A percentile compares a stretch with the other conserved stretches of the same genome.
These are phyloP conservation scores for Agrotis segetum DNA, from an alignment of 2,888 invertebrate species.

Conservation along the genomic window DNA sequence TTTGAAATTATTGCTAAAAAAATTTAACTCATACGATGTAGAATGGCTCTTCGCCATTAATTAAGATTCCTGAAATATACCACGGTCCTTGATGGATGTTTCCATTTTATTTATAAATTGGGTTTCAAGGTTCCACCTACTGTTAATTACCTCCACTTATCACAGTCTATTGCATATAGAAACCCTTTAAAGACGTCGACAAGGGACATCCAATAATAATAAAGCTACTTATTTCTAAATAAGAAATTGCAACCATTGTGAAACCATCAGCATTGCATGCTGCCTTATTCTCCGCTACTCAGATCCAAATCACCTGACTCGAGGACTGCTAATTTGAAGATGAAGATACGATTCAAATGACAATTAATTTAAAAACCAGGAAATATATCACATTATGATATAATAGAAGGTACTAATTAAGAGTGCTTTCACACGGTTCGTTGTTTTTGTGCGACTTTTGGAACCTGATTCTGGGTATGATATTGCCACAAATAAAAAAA, in stretches of 20 bases:
- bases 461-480: too few relatives aligned
- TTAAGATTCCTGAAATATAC: background rate
- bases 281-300: background rate
- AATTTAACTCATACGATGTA: background rate
- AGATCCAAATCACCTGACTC: background rate
- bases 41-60: too few relatives aligned
- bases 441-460: too few relatives aligned
- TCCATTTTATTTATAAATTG: background rate
- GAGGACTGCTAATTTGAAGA: too few relatives aligned
- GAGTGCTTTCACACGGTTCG: too few relatives aligned
- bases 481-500: too few relatives aligned
- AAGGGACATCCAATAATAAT: too few relatives aligned
- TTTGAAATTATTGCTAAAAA: background rate
- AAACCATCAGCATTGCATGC: background rate
- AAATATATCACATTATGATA: constrained; percentile 4
- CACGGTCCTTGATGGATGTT: background rate
- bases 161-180: background rate
- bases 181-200: too few relatives aligned
- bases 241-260: too few relatives aligned
- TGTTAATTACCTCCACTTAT: background rate
- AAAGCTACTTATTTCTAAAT: background rate
- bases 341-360: background rate
- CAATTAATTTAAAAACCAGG: background rate
- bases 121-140: background rate
- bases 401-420: background rate